phyloP scores from a whole-genome alignment of 2,113 vertebrate genomes.

The Aegithalos caudatus region DNA sequence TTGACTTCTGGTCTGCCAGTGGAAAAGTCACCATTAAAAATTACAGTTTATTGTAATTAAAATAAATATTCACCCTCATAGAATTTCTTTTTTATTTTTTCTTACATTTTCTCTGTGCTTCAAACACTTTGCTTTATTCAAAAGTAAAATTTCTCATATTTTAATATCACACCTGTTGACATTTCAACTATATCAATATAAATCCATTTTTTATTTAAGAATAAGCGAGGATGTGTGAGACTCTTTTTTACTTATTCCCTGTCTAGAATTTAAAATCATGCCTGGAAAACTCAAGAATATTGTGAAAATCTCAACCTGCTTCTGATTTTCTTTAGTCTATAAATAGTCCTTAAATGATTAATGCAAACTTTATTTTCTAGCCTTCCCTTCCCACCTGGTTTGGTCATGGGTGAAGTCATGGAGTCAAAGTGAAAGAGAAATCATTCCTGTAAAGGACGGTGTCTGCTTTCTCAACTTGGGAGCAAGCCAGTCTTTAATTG shows the following conservation, averaged over 20 bases:
- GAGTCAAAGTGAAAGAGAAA: neutral
- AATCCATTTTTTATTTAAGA: neutral
- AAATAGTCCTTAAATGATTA: neutral
- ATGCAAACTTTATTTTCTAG: neutral
- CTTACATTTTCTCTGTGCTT: neutral
- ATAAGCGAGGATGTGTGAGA: neutral
- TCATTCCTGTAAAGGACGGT: neutral
- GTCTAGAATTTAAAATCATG: neutral
- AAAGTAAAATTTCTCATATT: neutral
- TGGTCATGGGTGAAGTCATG: neutral
- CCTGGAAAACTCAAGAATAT: neutral
- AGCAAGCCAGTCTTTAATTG: neutral
- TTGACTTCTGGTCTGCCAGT: neutral
- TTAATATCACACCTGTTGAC: neutral
- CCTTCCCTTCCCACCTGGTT: neutral
- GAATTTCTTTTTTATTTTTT: accelerated
- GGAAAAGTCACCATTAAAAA: neutral
- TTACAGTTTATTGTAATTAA: neutral
- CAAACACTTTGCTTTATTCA: neutral
- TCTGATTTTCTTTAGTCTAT: neutral
- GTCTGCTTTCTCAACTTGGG: neutral
- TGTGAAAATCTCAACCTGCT: neutral
- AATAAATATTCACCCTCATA: neutral
- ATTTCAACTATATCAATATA: neutral
- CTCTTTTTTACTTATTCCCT: neutral